Percentiles rank a stretch among this genome's conserved stretches.
Conservation (phyloP, 2,888 invertebrate species). For the Rosalia funebris region DNA sequence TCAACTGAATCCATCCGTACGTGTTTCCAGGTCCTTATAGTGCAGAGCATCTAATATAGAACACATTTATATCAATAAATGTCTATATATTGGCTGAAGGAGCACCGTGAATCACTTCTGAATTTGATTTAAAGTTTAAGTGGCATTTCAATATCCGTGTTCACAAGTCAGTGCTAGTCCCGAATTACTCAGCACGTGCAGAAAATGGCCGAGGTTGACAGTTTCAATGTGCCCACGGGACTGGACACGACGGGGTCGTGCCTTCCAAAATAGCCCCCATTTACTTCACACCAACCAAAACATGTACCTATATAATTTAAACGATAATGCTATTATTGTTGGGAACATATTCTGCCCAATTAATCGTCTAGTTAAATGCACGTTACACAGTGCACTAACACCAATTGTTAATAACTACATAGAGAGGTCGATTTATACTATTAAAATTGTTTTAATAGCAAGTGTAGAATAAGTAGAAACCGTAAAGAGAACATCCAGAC, state of each 20-base stretch:
- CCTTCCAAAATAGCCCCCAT: conserved; percentile 11
- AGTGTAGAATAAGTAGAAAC: no score
- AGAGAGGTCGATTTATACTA: no score
- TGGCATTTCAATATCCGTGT: conserved; percentile 61
- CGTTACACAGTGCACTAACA: no score
- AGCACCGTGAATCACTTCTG: conserved; percentile 55
- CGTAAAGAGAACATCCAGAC: no score
- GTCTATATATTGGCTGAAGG: conserved; percentile 52
- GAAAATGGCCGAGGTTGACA: conserved; percentile 55
- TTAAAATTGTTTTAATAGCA: no score
- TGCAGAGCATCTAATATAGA: conserved; percentile 39
- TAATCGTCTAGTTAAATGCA: no score
- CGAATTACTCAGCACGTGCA: conserved; percentile 56
- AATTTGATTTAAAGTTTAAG: conserved; percentile 60
- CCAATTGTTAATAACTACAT: no score
- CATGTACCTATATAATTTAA: conserved; percentile 14
- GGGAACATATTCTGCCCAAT: not conserved
- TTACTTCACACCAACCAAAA: conserved; percentile 12
- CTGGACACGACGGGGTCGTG: conserved; percentile 16
- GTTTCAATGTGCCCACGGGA: conserved; percentile 54
- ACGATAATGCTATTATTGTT: not conserved
- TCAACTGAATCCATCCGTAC: conserved; percentile 15
- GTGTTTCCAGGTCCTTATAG: conserved; percentile 33
- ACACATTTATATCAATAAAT: conserved; percentile 57
- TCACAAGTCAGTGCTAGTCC: conserved; percentile 53